A percentile compares a stretch with the other conserved stretches of the same genome.
Conservation (phyloP, 2,113 vertebrate species). For the Scortum barcoo region DNA sequence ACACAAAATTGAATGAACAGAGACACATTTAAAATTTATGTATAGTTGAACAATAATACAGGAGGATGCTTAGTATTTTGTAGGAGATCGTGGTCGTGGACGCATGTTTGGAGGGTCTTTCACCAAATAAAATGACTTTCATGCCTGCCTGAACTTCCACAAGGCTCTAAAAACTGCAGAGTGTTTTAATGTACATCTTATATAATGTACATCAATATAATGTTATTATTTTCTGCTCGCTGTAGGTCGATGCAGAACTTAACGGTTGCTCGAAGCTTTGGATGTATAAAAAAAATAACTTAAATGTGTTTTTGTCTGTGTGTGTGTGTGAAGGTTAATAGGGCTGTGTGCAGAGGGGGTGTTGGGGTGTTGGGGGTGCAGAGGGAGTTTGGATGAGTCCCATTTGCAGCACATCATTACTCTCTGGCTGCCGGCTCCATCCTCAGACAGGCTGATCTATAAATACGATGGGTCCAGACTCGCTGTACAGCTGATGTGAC, state of each 20-base stretch:
- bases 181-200: background rate
- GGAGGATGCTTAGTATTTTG: background rate
- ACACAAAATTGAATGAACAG: too few species aligned
- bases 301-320: conserved; percentile 7
- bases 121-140: background rate
- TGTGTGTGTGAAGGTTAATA: conserved; percentile 44
- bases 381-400: conserved; percentile 65
- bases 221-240: background rate
- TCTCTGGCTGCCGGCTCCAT: conserved; percentile 51
- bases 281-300: conserved; percentile 5
- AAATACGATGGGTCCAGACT: conserved; percentile 53
- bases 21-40: too few species aligned
- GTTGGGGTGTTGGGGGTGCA: too few species aligned
- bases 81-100: too few species aligned
- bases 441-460: conserved; percentile 66
- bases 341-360: too few species aligned
- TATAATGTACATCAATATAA: background rate
- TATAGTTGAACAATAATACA: too few species aligned
- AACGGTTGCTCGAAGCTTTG: conserved; percentile 3
- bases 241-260: conserved; percentile 31
- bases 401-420: conserved; percentile 74
- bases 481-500: conserved; percentile 24
- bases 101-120: background rate
- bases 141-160: too few species aligned
- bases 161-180: background rate